phyloP scores from a whole-genome alignment of 1,140 invertebrate genomes.

The Drosophila virilis region DNA sequence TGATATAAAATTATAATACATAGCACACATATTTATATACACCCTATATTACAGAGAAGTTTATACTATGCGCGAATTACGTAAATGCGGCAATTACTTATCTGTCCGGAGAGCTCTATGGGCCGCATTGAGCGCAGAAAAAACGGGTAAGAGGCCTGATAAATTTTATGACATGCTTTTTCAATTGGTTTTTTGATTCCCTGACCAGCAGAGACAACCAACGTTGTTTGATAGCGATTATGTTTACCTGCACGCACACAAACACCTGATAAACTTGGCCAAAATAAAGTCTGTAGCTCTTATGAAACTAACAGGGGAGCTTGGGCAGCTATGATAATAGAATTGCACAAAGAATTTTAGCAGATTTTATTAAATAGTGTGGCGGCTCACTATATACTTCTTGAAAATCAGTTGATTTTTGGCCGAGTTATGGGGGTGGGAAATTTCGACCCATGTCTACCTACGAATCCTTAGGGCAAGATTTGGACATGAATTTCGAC shows the following conservation, averaged over 20 bases:
- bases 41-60: constrained; percentile 14
- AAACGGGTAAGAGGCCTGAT: constrained; percentile 32
- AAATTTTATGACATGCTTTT: constrained; percentile 49
- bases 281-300: background rate
- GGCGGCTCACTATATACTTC: too few relatives aligned
- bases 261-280: constrained; percentile 13
- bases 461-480: too few relatives aligned
- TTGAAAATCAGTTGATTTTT: too few relatives aligned
- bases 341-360: background rate
- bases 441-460: too few relatives aligned
- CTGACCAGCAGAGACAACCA: constrained; percentile 12
- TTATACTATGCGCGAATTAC: constrained; percentile 27
- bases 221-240: constrained; percentile 19
- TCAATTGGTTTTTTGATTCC: constrained; percentile 48
- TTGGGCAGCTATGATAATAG: background rate
- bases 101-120: constrained; percentile 21
- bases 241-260: constrained; percentile 7
- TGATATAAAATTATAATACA: background rate
- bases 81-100: constrained; percentile 47
- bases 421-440: too few relatives aligned
- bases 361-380: too few relatives aligned
- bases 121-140: constrained; percentile 28
- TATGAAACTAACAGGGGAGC: background rate
- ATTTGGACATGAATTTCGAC: too few relatives aligned
- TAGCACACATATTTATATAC: background rate